Evolutionary conservation across 2,888 invertebrate genomes (phyloP).

Genomic region (Anticlea derivata): DNA sequence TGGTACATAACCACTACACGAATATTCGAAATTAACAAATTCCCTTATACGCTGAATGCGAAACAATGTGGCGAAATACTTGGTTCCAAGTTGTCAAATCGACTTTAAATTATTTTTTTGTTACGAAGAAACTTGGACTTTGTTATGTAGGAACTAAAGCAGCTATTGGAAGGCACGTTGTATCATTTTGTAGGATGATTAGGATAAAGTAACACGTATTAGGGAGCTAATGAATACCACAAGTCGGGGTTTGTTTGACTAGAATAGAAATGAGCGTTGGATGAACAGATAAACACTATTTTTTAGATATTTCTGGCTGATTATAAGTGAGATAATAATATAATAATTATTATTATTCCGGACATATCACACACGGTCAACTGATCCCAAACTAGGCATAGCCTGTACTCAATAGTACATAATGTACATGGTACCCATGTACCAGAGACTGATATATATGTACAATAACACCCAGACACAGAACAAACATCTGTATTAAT

Average conservation of each 20-base stretch:
- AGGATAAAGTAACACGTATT: slow-evolving; percentile 77
- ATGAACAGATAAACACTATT: background rate
- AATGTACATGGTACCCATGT: too few species aligned
- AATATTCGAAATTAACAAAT: slow-evolving; percentile 65
- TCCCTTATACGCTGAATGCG: slow-evolving; percentile 61
- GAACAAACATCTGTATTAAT: too few species aligned
- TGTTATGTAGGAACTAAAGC: slow-evolving; percentile 34
- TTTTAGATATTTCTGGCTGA: too few species aligned
- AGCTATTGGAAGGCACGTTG: slow-evolving; percentile 36
- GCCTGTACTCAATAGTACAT: too few species aligned
- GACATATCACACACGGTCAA: too few species aligned
- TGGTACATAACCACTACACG: slow-evolving; percentile 54
- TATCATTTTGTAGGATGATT: slow-evolving; percentile 65
- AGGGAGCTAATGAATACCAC: slow-evolving; percentile 76
- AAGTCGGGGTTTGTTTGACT: slow-evolving; percentile 62
- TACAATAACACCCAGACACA: too few species aligned
- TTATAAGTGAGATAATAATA: too few species aligned
- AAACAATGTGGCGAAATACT: slow-evolving; percentile 69
- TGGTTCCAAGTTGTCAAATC: slow-evolving; percentile 64
- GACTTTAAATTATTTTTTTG: slow-evolving; percentile 55
- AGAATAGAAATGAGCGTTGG: slow-evolving; percentile 47
- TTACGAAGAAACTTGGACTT: slow-evolving; percentile 34
- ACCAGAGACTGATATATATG: too few species aligned
- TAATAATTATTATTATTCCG: too few species aligned
- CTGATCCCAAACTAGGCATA: too few species aligned